These are phyloP conservation scores for Megalopta genalis DNA, from an alignment of 1,140 invertebrate species.

Conservation along the genomic window DNA sequence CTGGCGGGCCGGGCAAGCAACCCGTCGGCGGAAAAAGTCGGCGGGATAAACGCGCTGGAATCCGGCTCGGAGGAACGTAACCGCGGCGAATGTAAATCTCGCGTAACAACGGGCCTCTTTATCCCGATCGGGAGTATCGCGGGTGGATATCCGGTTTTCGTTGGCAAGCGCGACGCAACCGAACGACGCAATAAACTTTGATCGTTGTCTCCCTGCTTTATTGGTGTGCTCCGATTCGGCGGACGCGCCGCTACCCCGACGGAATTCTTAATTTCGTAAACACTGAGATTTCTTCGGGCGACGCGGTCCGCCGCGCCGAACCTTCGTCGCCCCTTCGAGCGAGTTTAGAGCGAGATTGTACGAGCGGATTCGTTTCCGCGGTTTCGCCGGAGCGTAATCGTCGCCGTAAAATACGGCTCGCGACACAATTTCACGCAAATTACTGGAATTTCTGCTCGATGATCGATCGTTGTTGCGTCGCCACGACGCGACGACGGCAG, in stretches of 20 bases:
- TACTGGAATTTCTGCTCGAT: too few species aligned
- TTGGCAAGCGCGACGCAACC: conserved; percentile 1
- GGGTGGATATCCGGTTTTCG: conserved; percentile 40
- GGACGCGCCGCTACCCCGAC: neutral
- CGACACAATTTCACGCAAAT: too few species aligned
- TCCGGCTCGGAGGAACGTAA: conserved; percentile 14
- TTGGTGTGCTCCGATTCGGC: conserved; percentile 25
- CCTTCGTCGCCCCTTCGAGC: too few species aligned
- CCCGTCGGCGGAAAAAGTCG: conserved; percentile 48
- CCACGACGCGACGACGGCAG: too few species aligned
- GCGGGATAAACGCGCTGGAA: conserved; percentile 37
- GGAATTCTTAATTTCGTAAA: conserved; percentile 29
- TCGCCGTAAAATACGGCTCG: too few species aligned
- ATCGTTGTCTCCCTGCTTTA: conserved; percentile 49
- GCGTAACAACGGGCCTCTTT: conserved; percentile 71
- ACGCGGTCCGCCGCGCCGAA: too few species aligned
- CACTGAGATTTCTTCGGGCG: neutral
- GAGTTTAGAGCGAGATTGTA: too few species aligned
- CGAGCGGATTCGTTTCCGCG: too few species aligned
- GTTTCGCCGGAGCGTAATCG: too few species aligned
- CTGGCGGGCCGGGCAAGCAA: conserved; percentile 67
- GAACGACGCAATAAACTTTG: conserved; percentile 39
- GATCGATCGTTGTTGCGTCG: too few species aligned
- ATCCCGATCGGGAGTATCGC: conserved; percentile 60
- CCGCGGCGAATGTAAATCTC: conserved; percentile 75